Conservation (phyloP, 2,888 invertebrate genomes). For the Drosophila tanythrix region DNA sequence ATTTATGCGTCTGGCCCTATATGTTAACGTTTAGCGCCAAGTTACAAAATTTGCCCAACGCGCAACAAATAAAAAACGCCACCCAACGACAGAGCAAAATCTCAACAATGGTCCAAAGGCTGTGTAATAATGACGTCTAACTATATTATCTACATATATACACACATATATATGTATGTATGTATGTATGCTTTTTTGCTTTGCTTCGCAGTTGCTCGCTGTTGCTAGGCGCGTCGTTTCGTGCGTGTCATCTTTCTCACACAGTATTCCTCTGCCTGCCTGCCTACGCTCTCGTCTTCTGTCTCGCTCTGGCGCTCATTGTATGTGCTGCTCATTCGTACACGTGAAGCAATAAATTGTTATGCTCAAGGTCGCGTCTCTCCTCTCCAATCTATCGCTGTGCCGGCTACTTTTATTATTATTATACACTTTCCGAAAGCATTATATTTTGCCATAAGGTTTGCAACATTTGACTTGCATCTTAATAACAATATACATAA, state of each 20-base stretch:
- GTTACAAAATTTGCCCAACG: slow-evolving; percentile 37
- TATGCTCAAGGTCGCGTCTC: slow-evolving; percentile 81
- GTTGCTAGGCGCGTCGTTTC: slow-evolving; percentile 66
- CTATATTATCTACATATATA: slow-evolving; percentile 1
- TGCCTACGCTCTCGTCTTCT: slow-evolving; percentile 2
- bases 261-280: slow-evolving; percentile 3
- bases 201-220: slow-evolving; percentile 30
- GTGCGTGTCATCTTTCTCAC: slow-evolving; percentile 17
- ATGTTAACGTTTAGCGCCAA: slow-evolving; percentile 20
- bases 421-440: not conserved
- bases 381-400: slow-evolving; percentile 1
- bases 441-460: not conserved
- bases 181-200: not conserved
- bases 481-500: not conserved
- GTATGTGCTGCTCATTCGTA: slow-evolving; percentile 66
- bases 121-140: slow-evolving; percentile 8
- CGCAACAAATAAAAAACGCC: slow-evolving; percentile 1
- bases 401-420: slow-evolving; percentile 17
- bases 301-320: slow-evolving; percentile 29
- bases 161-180: not conserved
- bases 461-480: not conserved
- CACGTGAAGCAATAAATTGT: slow-evolving; percentile 84
- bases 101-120: slow-evolving; percentile 44
- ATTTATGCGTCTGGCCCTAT: slow-evolving; percentile 50
- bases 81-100: slow-evolving; percentile 23